Conservation (phyloP, 2,113 vertebrate species). For the Nerophis lumbriciformis region DNA sequence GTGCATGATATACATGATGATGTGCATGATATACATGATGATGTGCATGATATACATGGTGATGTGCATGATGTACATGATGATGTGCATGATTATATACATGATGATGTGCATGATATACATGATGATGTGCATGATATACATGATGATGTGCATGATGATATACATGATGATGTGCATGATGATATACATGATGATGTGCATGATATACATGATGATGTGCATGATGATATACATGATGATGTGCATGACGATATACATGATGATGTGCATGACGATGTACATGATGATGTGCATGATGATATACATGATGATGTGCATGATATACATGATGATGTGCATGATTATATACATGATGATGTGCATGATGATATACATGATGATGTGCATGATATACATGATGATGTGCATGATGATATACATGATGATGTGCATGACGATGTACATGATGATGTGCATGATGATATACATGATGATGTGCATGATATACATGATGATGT, state of each 20-base stretch:
- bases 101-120: not conserved
- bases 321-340: not conserved
- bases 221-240: not conserved
- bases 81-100: not conserved
- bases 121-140: not conserved
- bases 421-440: not conserved
- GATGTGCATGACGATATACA: not conserved
- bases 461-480: not conserved
- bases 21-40: not conserved
- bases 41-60: not conserved
- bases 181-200: not conserved
- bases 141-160: not conserved
- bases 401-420: not conserved
- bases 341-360: not conserved
- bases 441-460: not conserved
- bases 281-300: not conserved
- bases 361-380: no score
- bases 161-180: not conserved
- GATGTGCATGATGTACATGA: not conserved
- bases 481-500: not conserved
- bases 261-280: not conserved
- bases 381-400: not conserved
- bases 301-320: no score
- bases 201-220: not conserved
- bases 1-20: no score